Evolutionary conservation across 2,888 invertebrate species (phyloP), one percentile per base, ranked within the genome.

Genomic region (Hypomecis punctinalis): DNA sequence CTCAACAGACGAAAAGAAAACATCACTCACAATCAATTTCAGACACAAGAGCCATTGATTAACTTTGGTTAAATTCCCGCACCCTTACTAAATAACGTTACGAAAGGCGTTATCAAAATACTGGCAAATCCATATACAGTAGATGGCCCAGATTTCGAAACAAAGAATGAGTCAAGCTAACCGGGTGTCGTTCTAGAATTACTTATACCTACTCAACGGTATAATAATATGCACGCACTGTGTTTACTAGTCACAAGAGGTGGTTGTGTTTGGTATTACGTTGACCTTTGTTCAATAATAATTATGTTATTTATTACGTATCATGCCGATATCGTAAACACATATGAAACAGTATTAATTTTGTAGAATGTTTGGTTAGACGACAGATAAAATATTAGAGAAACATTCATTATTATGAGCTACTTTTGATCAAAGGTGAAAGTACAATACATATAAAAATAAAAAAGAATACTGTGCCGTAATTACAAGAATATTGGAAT

Each of bases 131-230:
- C 83, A 82, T 82, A 82, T 82, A 53, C 42, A 83, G 79, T 81
- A 79, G 80, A 85, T 84, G 89, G 85, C 90, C 89, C 76, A 88
- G 78, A 84, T 89, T 79, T 71, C 70, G 80, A 82, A 82, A 90
- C 88, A 90, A 89, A 85, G 87, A 87, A 78, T 89, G 89, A 91
- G 80, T 90, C 89, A 90, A 81, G 69, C 72, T 74, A 59, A 42
- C 55, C 55, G 66, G 71, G 76, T 83, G 81, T 83, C 82, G 82
- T 79, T 83, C 81, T 80, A 75, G 78, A 85, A 55, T 55, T 46
- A 55, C 54, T 45, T 83, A 79, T 85, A 83, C 84, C 82, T 75
- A 72, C 47, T 39, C 47, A 35, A 58, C 40, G 0, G 13, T n/a
- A 35, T 39, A 52, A 52, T 40, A 52, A 9, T 40, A 52, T 39